Evolutionary conservation across 2,113 vertebrate species (phyloP).

Genomic region (Scolopax mira): DNA sequence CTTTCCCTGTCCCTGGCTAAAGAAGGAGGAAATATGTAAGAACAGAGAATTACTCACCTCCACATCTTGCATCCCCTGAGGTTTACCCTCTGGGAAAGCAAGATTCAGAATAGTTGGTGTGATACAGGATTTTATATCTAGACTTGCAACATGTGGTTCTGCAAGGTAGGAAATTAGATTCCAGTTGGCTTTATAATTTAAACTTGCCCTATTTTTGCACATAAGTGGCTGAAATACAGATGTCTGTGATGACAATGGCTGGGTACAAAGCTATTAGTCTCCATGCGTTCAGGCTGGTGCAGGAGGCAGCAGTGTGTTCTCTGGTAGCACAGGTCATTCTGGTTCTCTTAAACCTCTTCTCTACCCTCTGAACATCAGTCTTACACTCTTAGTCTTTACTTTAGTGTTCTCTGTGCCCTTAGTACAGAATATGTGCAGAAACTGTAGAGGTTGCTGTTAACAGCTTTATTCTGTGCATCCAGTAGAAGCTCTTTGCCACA

Average conservation of each 20-base stretch:
- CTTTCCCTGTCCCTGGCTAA: neutral
- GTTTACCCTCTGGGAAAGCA: neutral
- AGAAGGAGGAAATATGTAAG: neutral
- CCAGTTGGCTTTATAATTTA: neutral
- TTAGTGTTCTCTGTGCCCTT: neutral
- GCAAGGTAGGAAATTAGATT: neutral
- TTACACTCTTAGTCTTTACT: neutral
- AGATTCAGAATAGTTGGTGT: neutral
- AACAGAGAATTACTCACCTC: neutral
- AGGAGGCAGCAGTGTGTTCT: neutral
- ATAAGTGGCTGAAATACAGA: neutral
- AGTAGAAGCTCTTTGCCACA: neutral
- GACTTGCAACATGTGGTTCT: neutral
- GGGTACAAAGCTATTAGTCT: neutral
- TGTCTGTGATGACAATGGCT: neutral
- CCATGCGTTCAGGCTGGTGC: accelerated
- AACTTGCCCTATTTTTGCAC: neutral
- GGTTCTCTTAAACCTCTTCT: neutral
- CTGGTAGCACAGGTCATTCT: neutral
- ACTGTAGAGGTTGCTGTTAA: neutral
- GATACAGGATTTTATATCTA: neutral
- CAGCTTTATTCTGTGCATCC: neutral
- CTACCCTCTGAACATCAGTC: neutral
- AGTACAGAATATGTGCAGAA: neutral
- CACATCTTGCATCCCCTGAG: neutral